Base-by-base conservation (phyloP, 2,888 invertebrate genomes). In the Biston stratarius region DNA sequence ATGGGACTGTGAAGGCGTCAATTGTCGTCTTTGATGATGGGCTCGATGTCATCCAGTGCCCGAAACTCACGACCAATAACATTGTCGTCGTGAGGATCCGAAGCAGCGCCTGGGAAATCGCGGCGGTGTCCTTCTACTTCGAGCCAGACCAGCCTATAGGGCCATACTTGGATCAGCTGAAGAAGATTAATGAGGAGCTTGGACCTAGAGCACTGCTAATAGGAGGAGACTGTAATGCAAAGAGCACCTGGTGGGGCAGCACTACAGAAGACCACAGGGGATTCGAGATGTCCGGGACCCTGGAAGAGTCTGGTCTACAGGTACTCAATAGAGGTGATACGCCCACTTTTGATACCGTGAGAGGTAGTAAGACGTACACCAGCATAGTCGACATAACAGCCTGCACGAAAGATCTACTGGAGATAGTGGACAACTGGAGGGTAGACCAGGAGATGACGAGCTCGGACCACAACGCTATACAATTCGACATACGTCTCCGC, bases 111-210 rank as follows among this genome's bases (percentile, higher is more conserved):
- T 69, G 72, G 70, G 45, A 64, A 9, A 64, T 77, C 0, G 10
- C 40, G 0, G 38, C 72, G 0, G 55, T 70, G 5, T 77, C 75
- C 0, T 45, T 67, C 11, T 77, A 77, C 66, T 69, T 73, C 11
- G 73, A 75, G 47, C 69, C 62, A 0, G 59, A 67, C 45, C 24
- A 62, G 9, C 61, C 61, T 6, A 44, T 44, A n/a, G 44, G n/a
- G 44, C n/a, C 44, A n/a, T 12, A 44, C 44, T n/a, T 44, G 44
- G n/a, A 44, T 6, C 44, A 44, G n/a, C 6, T 44, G 44, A n/a
- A 5, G 6, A n/a, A 44, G 44, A 44, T 44, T 5, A 6, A 6
- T 6, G 6, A n/a, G n/a, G n/a, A 44, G n/a, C n/a, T 44, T n/a
- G 44, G 44, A 3, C 5, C 44, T 2, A n/a, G 44, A n/a, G n/a